These are phyloP conservation scores for Anniella stebbinsi DNA, from an alignment of 2,797 vertebrate genomes.

Conservation along the genomic window DNA sequence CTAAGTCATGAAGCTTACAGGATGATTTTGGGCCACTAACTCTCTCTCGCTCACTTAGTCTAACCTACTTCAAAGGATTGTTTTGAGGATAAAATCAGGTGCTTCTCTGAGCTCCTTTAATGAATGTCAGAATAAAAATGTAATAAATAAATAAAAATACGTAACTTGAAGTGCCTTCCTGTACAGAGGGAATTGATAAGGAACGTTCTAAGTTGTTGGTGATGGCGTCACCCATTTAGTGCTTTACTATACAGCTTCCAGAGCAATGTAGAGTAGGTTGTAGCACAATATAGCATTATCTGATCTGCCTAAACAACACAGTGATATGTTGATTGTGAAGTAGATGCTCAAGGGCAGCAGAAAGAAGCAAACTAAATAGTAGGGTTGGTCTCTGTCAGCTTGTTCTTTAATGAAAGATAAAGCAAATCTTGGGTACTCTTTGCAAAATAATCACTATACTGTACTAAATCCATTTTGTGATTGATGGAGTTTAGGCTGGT, in stretches of 20 bases:
- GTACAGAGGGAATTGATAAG: not conserved
- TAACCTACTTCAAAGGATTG: not conserved
- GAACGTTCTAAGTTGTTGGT: not conserved
- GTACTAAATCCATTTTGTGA: conserved; percentile 11
- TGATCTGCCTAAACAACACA: conserved; percentile 30
- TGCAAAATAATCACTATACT: not conserved
- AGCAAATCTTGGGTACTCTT: not conserved
- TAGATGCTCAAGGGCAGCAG: not conserved
- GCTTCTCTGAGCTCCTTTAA: not conserved
- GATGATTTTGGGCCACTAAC: not conserved
- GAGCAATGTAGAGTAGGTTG: not conserved
- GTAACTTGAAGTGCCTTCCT: not conserved
- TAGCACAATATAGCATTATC: conserved; percentile 1
- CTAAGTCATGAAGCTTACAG: not conserved
- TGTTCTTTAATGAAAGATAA: conserved; percentile 2
- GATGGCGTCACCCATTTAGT: not conserved
- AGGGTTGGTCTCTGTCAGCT: conserved; percentile 23
- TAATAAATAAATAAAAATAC: not conserved
- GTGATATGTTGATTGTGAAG: conserved; percentile 30
- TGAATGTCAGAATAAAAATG: not conserved
- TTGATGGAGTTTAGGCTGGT: not conserved
- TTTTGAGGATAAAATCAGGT: not conserved
- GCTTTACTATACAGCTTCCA: not conserved
- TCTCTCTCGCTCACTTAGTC: not conserved
- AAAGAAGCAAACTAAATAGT: not conserved